Evolutionary conservation across 2,888 invertebrate genomes (phyloP).

Genomic region (Drosophila testacea): DNA sequence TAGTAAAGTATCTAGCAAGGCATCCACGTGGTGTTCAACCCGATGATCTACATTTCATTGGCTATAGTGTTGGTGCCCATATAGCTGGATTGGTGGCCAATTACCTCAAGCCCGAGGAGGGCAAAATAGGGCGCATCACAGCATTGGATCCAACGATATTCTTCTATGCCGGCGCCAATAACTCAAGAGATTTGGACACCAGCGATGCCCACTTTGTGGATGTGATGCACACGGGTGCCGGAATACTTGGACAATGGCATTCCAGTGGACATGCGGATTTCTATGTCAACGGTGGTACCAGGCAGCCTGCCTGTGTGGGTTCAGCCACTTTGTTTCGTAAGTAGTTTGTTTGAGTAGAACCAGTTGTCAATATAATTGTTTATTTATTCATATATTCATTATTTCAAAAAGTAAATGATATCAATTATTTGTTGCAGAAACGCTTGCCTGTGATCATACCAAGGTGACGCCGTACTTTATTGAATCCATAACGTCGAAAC

Average conservation of each 20-base stretch:
- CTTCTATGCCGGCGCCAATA: slow-evolving; percentile 93
- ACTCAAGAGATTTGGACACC: slow-evolving; percentile 91
- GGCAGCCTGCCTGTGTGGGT: slow-evolving; percentile 94
- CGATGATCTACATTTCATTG: slow-evolving; percentile 92
- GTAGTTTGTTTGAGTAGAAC: slow-evolving; percentile 59
- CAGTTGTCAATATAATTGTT: no score
- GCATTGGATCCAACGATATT: slow-evolving; percentile 95
- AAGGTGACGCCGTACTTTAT: slow-evolving; percentile 96
- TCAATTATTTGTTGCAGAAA: slow-evolving; percentile 87
- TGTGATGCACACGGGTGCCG: slow-evolving; percentile 93
- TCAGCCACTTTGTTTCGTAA: slow-evolving; percentile 93
- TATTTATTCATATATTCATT: neutral
- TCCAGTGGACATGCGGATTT: slow-evolving; percentile 95
- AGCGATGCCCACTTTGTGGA: slow-evolving; percentile 94
- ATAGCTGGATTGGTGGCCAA: slow-evolving; percentile 94
- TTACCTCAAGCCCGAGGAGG: slow-evolving; percentile 88
- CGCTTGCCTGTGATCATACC: slow-evolving; percentile 94
- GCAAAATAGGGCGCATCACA: slow-evolving; percentile 93
- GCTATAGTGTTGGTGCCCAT: slow-evolving; percentile 95
- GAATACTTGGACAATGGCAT: slow-evolving; percentile 95
- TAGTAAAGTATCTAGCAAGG: slow-evolving; percentile 91
- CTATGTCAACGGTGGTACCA: slow-evolving; percentile 94
- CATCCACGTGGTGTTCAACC: slow-evolving; percentile 92
- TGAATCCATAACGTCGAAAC: slow-evolving; percentile 92
- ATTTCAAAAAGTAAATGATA: no score